Base-by-base conservation (phyloP, 2,888 invertebrate species). In the Tridacna gigas region DNA sequence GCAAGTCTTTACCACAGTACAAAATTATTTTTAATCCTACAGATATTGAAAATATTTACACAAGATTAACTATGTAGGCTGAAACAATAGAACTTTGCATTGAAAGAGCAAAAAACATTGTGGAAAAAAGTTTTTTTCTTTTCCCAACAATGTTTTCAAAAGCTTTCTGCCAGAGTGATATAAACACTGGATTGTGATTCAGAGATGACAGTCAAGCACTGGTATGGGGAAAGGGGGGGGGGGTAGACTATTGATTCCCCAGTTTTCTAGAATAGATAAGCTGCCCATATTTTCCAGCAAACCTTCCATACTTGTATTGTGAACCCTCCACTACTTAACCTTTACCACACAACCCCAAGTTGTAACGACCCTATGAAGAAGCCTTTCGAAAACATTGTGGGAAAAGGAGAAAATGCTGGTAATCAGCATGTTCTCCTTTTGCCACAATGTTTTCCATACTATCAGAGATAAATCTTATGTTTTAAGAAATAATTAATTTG, bases 281-380 rank as follows among this genome's bases (percentile, higher is more conserved):
- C 47, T 51, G 22, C 48, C 37, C 9, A 51, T 71, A 47, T 71
- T 51, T 48, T 15, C 51, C 7, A 20, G 20, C 51, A 71, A 51
- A 51, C 71, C 71, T 25, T 25, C 11, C 51, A 25, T 71, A 51
- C 71, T 45, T 71, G 71, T 51, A 71, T 71, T 71, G 51, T 51
- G 15, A 47, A 71, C 25, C 0, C 71, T 20, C 15, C 45, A 7
- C 37, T 7, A 37, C 37, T 4, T 7, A 37, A 37, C 7, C 7
- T n/a, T n/a, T 67, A 7, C 37, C 37, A 37, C 37, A 37, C 37
- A 37, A 37, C 7, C 7, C 37, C 2, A 7, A 4, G 37, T 37
- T 37, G 2, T 37, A 37, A 37, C 37, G 7, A 37, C 37, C 37
- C 37, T 37, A 7, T 2, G 37, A 37, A 37, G 37, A 37, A 37